phyloP scores from a whole-genome alignment of 2,113 vertebrate genomes.

The Podocnemis expansa region DNA sequence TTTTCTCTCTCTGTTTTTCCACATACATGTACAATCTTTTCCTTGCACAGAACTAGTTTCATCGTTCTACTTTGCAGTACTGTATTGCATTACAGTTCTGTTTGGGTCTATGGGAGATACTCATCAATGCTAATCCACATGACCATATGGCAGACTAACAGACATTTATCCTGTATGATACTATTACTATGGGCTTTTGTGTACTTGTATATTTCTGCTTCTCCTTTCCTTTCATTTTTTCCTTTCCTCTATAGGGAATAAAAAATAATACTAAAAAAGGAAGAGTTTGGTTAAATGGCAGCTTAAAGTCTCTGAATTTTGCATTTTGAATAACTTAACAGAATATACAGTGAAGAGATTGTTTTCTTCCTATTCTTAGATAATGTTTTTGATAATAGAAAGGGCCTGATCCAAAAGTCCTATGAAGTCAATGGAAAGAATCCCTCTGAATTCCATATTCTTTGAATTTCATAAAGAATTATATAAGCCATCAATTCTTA shows the following conservation, averaged over 20 bases:
- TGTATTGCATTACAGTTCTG: not conserved
- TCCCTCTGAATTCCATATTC: constrained; percentile 31
- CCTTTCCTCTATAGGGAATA: not conserved
- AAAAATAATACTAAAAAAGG: not conserved
- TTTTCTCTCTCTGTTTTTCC: not conserved
- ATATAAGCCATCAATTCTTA: not conserved
- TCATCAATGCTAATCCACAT: not conserved
- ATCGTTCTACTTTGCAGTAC: not conserved
- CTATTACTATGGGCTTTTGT: not conserved
- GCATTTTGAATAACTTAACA: constrained; percentile 1
- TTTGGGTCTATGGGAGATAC: not conserved
- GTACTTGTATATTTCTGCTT: constrained; percentile 21
- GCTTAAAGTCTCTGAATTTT: not conserved
- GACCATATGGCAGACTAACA: not conserved
- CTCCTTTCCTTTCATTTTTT: not conserved
- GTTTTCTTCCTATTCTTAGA: not conserved
- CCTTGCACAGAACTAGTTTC: not conserved
- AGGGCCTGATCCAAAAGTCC: constrained; percentile 37
- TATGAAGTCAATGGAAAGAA: not conserved
- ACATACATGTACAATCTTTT: fast-evolving
- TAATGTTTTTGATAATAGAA: constrained; percentile 13
- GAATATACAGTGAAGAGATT: not conserved
- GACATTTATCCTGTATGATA: fast-evolving
- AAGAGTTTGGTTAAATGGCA: not conserved
- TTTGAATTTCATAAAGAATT: not conserved